Conservation (phyloP, 2,113 vertebrate genomes). For the Casuarius casuarius region DNA sequence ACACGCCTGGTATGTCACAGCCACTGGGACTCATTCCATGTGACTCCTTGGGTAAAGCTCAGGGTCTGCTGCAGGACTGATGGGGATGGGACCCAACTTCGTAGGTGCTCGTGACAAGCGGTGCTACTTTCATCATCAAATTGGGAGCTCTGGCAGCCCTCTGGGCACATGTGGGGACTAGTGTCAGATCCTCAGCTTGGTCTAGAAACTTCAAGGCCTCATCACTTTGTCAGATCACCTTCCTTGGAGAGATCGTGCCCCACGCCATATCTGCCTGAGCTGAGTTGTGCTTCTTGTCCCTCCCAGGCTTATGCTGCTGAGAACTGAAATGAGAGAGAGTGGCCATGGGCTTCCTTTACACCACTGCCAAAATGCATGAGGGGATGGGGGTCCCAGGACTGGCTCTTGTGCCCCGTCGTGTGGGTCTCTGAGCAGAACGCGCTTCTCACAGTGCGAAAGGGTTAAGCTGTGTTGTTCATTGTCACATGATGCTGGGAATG, state of each 20-base stretch:
- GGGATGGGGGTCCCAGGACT: not conserved
- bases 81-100: not conserved
- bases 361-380: accelerated
- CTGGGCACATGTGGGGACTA: not conserved
- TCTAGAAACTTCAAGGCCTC: not conserved
- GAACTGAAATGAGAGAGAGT: not conserved
- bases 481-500: slow-evolving; percentile 93
- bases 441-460: slow-evolving; percentile 62
- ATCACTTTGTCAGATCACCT: not conserved
- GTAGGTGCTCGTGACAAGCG: not conserved
- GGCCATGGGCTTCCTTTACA: not conserved
- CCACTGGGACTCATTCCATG: not conserved
- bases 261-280: accelerated
- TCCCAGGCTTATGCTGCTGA: not conserved
- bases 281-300: accelerated
- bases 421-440: not conserved
- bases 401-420: not conserved
- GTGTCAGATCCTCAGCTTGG: accelerated
- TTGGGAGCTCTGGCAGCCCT: not conserved
- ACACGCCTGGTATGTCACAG: not conserved
- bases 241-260: not conserved
- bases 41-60: accelerated
- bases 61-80: accelerated
- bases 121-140: slow-evolving; percentile 20
- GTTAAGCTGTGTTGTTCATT: slow-evolving; percentile 89